Evolutionary conservation across 2,797 vertebrate genomes (phyloP), one percentile per base, ranked within the genome.

Genomic region (Sphaeramia orbicularis): DNA sequence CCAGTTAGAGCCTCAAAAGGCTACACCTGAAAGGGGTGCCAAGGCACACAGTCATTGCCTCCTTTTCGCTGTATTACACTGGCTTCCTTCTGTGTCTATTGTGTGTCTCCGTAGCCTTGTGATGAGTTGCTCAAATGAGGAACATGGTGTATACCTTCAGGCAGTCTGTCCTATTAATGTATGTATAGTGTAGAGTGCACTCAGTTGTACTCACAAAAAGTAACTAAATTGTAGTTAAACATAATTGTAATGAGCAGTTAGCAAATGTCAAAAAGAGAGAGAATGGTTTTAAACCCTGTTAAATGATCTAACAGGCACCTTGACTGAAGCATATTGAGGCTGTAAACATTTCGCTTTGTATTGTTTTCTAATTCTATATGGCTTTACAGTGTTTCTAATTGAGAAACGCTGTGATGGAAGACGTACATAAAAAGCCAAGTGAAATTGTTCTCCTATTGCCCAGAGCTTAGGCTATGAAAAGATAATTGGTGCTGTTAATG

Each of bases 401-500:
- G 38, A 62, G 59, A 65, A 37, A 27, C 6, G 0, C 11, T 55
- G 38, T 65, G 68, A 74, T 71, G 24, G 71, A 73, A 79, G 70
- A 76, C 4, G 6, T 49, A 70, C 48, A 76, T 57, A 57, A 59
- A 77, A 60, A 65, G 44, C 38, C 2, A 21, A 71, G 68, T 74
- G 30, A 74, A 81, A 89, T 75, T 6, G 42, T 75, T 74, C 45
- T 58, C 35, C 30, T 27, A 16, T 54, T 58, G 54, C 54, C 53
- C 61, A 68, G 69, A 65, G 65, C 66, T 1, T 19, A 69, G 54
- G 55, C 77, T 53, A 66, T 85, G 69, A 88, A 83, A 84, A 74
- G 52, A 77, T 88, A 89, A 89, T 80, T 82, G 80, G 43, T 30
- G 59, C 68, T 40, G 58, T 87, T 90, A 79, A 87, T 80, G 68